Evolutionary conservation across 2,113 vertebrate species (phyloP).

Genomic region (Ctenomys sociabilis): DNA sequence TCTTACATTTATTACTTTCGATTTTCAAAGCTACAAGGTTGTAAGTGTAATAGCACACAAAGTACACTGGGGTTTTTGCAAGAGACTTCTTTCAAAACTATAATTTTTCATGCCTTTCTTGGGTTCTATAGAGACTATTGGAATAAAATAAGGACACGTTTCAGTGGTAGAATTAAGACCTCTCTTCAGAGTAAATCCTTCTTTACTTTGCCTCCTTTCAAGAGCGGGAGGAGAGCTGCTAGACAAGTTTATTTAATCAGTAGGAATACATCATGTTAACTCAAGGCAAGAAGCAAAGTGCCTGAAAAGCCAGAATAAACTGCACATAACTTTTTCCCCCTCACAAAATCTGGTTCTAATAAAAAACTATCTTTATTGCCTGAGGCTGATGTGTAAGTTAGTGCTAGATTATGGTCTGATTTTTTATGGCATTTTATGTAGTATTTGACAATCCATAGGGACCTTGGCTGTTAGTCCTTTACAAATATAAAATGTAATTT

Average conservation of each 20-base stretch:
- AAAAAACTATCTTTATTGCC: slow-evolving; percentile 85
- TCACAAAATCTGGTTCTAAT: slow-evolving; percentile 83
- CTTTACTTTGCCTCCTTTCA: slow-evolving; percentile 71
- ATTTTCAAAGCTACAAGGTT: not conserved
- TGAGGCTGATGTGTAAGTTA: slow-evolving; percentile 83
- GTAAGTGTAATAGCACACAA: not conserved
- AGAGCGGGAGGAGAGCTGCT: slow-evolving; percentile 55
- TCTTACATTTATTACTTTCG: not conserved
- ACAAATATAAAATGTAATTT: slow-evolving; percentile 82
- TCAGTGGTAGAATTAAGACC: slow-evolving; percentile 68
- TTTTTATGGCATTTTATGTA: slow-evolving; percentile 81
- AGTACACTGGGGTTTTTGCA: not conserved
- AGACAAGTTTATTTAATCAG: slow-evolving; percentile 73
- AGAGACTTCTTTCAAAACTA: slow-evolving; percentile 9
- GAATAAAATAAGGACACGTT: slow-evolving; percentile 48
- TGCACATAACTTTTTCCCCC: slow-evolving; percentile 60
- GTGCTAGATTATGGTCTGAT: slow-evolving; percentile 79
- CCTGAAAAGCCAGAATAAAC: slow-evolving; percentile 73
- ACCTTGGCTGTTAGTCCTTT: slow-evolving; percentile 77
- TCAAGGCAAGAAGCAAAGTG: slow-evolving; percentile 58
- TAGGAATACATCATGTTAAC: slow-evolving; percentile 73
- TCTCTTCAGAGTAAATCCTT: slow-evolving; percentile 65
- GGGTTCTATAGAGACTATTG: not conserved
- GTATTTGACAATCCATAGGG: slow-evolving; percentile 78
- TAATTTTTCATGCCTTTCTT: slow-evolving; percentile 48